These are phyloP conservation scores for Tragelaphus scriptus DNA, from an alignment of 2,113 vertebrate genomes.

Conservation along the genomic window DNA sequence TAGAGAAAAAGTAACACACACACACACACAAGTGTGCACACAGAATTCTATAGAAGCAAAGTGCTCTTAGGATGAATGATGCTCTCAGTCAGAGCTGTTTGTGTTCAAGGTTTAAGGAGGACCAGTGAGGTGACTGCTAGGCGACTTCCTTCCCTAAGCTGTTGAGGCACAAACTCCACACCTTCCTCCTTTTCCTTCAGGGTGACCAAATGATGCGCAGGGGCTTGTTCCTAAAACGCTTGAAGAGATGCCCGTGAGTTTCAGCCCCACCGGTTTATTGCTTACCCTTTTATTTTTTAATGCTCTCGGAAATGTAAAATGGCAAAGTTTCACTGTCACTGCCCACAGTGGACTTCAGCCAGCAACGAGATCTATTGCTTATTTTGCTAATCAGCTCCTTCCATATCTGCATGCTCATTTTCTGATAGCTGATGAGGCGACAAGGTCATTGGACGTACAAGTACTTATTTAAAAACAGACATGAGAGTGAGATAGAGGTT, in stretches of 20 bases:
- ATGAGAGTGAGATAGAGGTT: constrained; percentile 94
- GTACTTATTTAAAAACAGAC: constrained; percentile 98
- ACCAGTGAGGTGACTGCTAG: neutral
- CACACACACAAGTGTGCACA: neutral
- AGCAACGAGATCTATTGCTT: constrained; percentile 78
- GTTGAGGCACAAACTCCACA: neutral
- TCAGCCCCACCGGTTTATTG: neutral
- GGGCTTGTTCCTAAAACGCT: neutral
- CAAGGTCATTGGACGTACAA: constrained; percentile 98
- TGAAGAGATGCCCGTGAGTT: neutral
- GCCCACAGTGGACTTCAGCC: constrained; percentile 72
- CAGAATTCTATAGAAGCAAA: neutral
- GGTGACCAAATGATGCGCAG: neutral
- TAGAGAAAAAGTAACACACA: neutral
- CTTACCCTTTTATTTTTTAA: constrained; percentile 55
- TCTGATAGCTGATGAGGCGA: constrained; percentile 95
- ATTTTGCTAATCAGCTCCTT: constrained; percentile 84
- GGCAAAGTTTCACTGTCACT: constrained; percentile 73
- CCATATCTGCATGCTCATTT: constrained; percentile 89
- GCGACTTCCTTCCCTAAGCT: rapidly evolving
- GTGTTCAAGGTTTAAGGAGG: neutral
- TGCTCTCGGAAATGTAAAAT: constrained; percentile 60
- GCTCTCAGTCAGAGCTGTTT: neutral
- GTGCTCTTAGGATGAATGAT: neutral
- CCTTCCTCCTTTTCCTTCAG: neutral